phyloP scores from a whole-genome alignment of 2,888 invertebrate species.

The Perdita meconis region DNA sequence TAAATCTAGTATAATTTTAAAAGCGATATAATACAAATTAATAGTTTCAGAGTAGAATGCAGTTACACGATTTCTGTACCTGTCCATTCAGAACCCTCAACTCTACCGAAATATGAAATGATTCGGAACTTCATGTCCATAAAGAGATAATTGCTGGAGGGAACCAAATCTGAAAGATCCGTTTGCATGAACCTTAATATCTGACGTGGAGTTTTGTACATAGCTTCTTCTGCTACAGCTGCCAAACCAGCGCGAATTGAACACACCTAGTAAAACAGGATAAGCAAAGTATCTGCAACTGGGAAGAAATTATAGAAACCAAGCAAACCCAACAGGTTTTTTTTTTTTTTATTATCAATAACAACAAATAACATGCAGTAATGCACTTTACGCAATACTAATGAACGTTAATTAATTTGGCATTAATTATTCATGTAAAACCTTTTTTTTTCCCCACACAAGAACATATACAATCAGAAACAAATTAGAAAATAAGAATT shows the following conservation, averaged over 20 bases:
- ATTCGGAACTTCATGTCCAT: constrained; percentile 88
- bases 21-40: not conserved
- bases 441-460: not conserved
- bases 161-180: constrained; percentile 86
- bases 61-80: constrained; percentile 83
- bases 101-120: constrained; percentile 87
- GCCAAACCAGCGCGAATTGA: constrained; percentile 83
- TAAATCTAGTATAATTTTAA: constrained; percentile 85
- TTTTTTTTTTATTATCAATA: not conserved
- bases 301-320: not conserved
- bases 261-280: constrained; percentile 69
- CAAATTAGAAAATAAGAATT: not conserved
- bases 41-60: constrained; percentile 12
- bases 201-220: constrained; percentile 85
- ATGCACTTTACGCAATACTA: not conserved
- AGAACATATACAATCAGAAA: not conserved
- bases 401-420: not conserved
- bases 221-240: constrained; percentile 85
- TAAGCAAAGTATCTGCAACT: constrained; percentile 16
- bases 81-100: constrained; percentile 86
- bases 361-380: not conserved
- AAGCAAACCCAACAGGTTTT: not conserved
- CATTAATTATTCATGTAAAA: not conserved
- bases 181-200: constrained; percentile 86
- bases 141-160: constrained; percentile 87